Percentiles rank a stretch among this genome's conserved stretches.
Conservation (phyloP, 2,113 vertebrate genomes). For the Misgurnus mizolepis region DNA sequence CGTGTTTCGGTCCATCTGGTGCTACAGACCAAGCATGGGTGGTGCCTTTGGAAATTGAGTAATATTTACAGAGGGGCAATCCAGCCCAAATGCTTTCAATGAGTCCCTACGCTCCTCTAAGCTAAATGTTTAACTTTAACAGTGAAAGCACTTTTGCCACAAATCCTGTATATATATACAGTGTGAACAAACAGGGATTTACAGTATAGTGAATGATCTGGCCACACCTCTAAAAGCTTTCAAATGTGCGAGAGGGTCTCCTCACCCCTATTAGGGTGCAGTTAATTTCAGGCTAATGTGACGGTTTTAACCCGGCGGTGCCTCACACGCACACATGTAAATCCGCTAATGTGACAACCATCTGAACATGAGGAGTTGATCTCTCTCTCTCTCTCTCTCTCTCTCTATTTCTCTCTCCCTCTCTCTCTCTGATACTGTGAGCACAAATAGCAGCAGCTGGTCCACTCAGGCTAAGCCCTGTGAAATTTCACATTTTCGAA, state of each 20-base stretch:
- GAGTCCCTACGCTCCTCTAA: constrained; percentile 4
- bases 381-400: constrained; percentile 47
- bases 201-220: constrained; percentile 38
- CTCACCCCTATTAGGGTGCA: constrained; percentile 3
- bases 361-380: constrained; percentile 64
- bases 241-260: constrained; percentile 11
- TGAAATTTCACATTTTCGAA: constrained; percentile 75
- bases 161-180: constrained; percentile 46
- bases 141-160: constrained; percentile 29
- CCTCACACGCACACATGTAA: constrained; percentile 30
- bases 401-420: too few relatives aligned
- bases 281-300: constrained; percentile 37
- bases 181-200: constrained; percentile 26
- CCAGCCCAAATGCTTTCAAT: constrained; percentile 31
- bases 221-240: constrained; percentile 36
- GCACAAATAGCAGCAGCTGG: constrained; percentile 67
- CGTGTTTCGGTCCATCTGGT: constrained; percentile 57
- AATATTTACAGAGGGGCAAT: constrained; percentile 61
- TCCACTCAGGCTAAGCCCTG: constrained; percentile 73
- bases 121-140: constrained; percentile 36
- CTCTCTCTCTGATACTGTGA: constrained; percentile 46
- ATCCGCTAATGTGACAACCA: constrained; percentile 72
- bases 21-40: constrained; percentile 61
- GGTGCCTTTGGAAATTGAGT: constrained; percentile 62
- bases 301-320: constrained; percentile 33